Evolutionary conservation across 2,113 vertebrate species (phyloP), one percentile per base, ranked within the genome.

Genomic region (Ctenodactylus gundi): DNA sequence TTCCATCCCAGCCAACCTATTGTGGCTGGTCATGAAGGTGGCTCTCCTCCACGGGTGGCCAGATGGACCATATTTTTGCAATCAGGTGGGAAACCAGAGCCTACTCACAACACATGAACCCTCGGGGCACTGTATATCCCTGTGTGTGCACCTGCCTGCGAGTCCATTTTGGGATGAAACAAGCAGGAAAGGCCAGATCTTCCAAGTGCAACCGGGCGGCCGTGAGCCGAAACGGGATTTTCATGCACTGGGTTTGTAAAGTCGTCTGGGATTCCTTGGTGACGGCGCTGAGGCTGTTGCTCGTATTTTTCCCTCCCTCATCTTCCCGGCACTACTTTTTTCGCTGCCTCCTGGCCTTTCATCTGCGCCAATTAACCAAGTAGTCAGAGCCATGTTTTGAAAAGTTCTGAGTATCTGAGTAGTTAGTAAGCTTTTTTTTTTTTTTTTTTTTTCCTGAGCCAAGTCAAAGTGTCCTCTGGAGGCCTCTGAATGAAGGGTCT

Each of bases 331-430:
- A 11, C 44, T 84, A 85, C 72, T 14, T 95, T 85, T 97, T 97
- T 98, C 95, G 58, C 97, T 87, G 96, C 97, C 94, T 34, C 72
- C 64, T 83, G 94, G 80, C 94, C 96, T 98, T 98, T 98, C 97
- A 98, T 98, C 97, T 98, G 96, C 78, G 89, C 96, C 97, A 98
- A 97, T 98, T 98, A 98, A 95, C 92, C 86, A 97, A 98, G 95
- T 96, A 23, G 94, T 97, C 95, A 87, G 91, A 96, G 85, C 76
- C 91, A 96, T 94, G 76, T 96, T 95, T 95, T 97, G 92, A 44
- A 14, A 97, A 97, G 93, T 97, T 97, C 97, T 97, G 88, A 97
- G 97, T 93, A 95, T 97, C 97, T 97, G 88, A 97, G 97, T 93
- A 95, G 44, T 58, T 97, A 72, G 96, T 9, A 11, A 96, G 80